These are phyloP conservation scores for Baronia brevicornis DNA, from an alignment of 2,888 invertebrate species.

Conservation along the genomic window DNA sequence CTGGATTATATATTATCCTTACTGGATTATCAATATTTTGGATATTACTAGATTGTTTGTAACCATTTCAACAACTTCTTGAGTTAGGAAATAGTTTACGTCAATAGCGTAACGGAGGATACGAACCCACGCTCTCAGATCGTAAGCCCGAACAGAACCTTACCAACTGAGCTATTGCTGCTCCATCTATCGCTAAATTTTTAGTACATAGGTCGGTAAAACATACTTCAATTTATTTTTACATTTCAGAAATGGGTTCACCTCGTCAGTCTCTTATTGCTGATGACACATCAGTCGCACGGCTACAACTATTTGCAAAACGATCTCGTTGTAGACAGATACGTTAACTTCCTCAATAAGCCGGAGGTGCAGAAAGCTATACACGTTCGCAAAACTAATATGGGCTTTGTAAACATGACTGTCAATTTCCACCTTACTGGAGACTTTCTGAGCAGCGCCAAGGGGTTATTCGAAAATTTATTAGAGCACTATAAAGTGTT, in stretches of 20 bases:
- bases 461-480: slow-evolving; percentile 42
- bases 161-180: no score
- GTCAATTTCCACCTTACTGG: slow-evolving; percentile 41
- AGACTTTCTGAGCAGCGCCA: slow-evolving; percentile 51
- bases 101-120: no score
- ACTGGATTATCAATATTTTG: no score
- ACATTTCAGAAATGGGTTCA: slow-evolving; percentile 49
- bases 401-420: slow-evolving; percentile 45
- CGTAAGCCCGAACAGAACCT: no score
- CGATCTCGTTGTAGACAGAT: slow-evolving; percentile 36
- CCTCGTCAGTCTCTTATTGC: slow-evolving; percentile 36
- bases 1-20: no score
- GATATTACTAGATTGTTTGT: no score
- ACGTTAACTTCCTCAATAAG: slow-evolving; percentile 28
- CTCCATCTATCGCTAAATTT: no score
- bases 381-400: slow-evolving; percentile 51
- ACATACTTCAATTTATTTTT: slow-evolving; percentile 1
- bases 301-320: slow-evolving; percentile 58
- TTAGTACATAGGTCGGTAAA: background rate
- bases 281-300: slow-evolving; percentile 45
- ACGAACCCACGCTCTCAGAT: no score
- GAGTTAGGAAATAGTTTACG: no score
- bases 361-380: slow-evolving; percentile 46
- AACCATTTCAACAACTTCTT: no score
- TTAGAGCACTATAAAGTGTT: slow-evolving; percentile 52